A percentile compares a stretch with the other conserved stretches of the same genome.
Conservation (phyloP, 2,113 vertebrate species). For the Anhinga rufa region DNA sequence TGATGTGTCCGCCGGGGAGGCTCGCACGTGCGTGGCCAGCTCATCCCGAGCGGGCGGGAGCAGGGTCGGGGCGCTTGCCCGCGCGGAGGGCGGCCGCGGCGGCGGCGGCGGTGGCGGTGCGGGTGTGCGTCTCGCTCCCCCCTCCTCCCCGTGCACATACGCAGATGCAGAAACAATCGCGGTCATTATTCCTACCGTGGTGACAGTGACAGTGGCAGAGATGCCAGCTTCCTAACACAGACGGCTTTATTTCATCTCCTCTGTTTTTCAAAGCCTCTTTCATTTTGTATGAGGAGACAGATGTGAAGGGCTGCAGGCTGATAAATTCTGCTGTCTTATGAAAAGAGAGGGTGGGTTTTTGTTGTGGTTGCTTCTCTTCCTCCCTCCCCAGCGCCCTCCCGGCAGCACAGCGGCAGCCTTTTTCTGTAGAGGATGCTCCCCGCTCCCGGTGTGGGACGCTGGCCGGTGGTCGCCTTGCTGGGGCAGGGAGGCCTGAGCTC, state of each 20-base stretch:
- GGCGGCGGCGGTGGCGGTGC: not conserved
- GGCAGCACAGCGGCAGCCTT: not conserved
- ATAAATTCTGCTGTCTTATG: constrained; percentile 65
- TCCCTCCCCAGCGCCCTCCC: not conserved
- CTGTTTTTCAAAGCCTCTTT: constrained; percentile 71
- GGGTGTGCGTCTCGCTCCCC: not conserved
- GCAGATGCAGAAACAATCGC: constrained; percentile 36
- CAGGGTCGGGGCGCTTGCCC: not conserved
- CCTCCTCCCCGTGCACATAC: not conserved
- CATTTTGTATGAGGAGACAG: constrained; percentile 71
- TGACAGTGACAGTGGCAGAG: constrained; percentile 57
- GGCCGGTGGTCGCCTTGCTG: rapidly evolving
- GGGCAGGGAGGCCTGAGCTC: not conserved
- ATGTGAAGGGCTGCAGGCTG: constrained; percentile 70
- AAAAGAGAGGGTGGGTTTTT: constrained; percentile 66
- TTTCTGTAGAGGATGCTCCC: constrained; percentile 14
- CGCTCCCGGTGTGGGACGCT: rapidly evolving
- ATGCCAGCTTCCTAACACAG: constrained; percentile 62
- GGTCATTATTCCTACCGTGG: constrained; percentile 59
- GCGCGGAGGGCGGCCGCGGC: not conserved
- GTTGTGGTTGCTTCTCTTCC: constrained; percentile 44
- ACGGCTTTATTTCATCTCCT: constrained; percentile 62
- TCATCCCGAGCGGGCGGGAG: not conserved
- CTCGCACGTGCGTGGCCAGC: rapidly evolving
- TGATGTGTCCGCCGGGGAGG: rapidly evolving